These are phyloP conservation scores for Ellobius talpinus DNA, from an alignment of 2,113 vertebrate species.

Conservation along the genomic window DNA sequence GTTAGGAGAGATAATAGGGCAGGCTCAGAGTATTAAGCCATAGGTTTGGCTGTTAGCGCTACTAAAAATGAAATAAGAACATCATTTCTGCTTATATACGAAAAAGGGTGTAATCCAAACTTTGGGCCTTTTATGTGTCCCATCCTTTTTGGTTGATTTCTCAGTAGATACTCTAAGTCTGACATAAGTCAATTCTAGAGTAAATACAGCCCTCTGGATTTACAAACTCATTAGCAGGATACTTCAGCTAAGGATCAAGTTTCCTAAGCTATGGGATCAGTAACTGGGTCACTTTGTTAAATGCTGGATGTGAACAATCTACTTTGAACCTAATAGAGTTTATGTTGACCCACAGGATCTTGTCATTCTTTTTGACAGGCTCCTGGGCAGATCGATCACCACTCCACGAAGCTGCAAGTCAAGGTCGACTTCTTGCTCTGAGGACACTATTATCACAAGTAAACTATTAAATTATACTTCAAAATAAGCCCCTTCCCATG, in stretches of 20 bases:
- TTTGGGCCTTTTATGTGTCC: neutral
- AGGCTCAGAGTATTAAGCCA: neutral
- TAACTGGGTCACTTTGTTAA: too few relatives aligned
- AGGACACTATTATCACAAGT: conserved; percentile 96
- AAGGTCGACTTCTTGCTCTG: conserved; percentile 95
- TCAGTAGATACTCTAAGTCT: neutral
- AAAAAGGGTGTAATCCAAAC: neutral
- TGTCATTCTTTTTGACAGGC: conserved; percentile 84
- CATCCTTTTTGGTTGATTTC: neutral
- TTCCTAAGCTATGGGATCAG: neutral
- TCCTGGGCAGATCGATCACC: conserved; percentile 98
- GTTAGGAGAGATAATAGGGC: too few relatives aligned
- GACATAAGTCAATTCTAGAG: neutral
- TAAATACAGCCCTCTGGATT: fast-evolving
- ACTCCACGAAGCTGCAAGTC: conserved; percentile 95
- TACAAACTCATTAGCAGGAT: neutral
- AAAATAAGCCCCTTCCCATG: neutral
- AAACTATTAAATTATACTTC: conserved; percentile 19
- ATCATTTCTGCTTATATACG: neutral
- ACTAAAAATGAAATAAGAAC: neutral
- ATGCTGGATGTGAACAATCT: neutral
- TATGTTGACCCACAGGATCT: neutral
- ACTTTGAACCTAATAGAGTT: fast-evolving
- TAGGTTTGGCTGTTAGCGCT: neutral
- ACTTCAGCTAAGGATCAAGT: neutral